A percentile compares a stretch with the other conserved stretches of the same genome.
These are phyloP conservation scores for Mylabris phalerata DNA, from an alignment of 1,140 invertebrate genomes.

Conservation along the genomic window DNA sequence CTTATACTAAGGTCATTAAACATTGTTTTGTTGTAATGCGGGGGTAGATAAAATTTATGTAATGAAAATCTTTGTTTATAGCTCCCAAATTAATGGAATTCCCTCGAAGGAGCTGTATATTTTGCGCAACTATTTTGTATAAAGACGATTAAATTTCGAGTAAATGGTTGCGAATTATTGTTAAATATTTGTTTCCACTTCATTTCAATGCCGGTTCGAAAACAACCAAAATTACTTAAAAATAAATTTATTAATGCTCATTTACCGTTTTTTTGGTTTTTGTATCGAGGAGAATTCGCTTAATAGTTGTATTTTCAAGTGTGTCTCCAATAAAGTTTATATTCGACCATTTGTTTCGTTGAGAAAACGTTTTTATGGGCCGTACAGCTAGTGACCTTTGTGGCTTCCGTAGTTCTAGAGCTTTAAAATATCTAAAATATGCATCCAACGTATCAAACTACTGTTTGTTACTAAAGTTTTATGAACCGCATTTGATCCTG, in stretches of 20 bases:
- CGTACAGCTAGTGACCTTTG: constrained; percentile 14
- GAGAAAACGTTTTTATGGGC: constrained; percentile 18
- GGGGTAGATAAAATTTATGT: constrained; percentile 11
- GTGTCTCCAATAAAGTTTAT: constrained; percentile 16
- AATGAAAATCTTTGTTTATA: constrained; percentile 17
- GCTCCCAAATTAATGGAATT: constrained; percentile 15
- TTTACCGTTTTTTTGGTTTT: too few species aligned
- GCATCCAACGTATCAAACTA: constrained; percentile 7
- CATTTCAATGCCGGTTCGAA: too few species aligned
- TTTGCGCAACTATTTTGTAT: constrained; percentile 12
- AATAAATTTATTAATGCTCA: too few species aligned
- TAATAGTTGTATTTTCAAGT: constrained; percentile 17
- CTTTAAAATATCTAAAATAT: constrained; percentile 24
- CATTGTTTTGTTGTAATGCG: constrained; percentile 13
- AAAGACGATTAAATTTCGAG: constrained; percentile 13
- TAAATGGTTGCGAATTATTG: neutral
- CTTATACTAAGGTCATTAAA: constrained; percentile 8
- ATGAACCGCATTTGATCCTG: constrained; percentile 17
- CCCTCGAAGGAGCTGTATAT: constrained; percentile 10
- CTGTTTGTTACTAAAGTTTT: constrained; percentile 17
- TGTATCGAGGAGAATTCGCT: neutral
- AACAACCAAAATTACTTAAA: too few species aligned
- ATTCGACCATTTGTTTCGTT: constrained; percentile 11
- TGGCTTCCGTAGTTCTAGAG: constrained; percentile 10
- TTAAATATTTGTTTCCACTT: too few species aligned